phyloP scores from a whole-genome alignment of 2,113 vertebrate genomes.

The Tursiops truncatus region DNA sequence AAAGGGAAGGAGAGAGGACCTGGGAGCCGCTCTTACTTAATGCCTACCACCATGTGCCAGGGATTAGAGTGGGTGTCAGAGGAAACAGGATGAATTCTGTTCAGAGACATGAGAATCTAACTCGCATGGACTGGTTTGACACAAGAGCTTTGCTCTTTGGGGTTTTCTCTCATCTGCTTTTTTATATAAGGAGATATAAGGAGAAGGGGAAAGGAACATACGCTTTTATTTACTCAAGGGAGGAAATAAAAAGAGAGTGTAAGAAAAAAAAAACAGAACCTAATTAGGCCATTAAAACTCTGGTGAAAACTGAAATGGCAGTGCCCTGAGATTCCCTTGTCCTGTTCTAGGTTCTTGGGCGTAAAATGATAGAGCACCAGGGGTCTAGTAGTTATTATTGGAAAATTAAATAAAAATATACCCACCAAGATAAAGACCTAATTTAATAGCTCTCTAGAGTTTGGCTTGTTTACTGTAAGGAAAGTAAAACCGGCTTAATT shows the following conservation, averaged over 20 bases:
- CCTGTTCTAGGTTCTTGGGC: not conserved
- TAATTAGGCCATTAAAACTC: not conserved
- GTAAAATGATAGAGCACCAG: not conserved
- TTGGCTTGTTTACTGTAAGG: not conserved
- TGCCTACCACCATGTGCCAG: not conserved
- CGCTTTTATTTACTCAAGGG: slow-evolving; percentile 27
- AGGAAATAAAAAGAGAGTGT: not conserved
- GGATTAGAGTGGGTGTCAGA: not conserved
- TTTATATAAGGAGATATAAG: not conserved
- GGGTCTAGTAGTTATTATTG: not conserved
- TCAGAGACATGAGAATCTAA: not conserved
- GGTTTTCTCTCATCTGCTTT: not conserved
- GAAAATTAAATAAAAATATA: slow-evolving; percentile 43
- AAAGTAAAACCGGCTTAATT: slow-evolving; percentile 31
- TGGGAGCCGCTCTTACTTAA: not conserved
- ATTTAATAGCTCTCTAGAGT: not conserved
- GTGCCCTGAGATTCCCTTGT: slow-evolving; percentile 22
- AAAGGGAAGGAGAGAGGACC: not conserved
- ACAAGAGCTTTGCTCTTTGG: not conserved
- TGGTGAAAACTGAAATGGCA: slow-evolving; percentile 12
- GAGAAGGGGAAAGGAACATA: not conserved
- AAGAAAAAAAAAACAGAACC: not conserved
- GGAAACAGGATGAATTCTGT: not conserved
- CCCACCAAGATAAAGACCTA: slow-evolving; percentile 18
- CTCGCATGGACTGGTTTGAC: not conserved